Base-by-base conservation (phyloP, 1,140 invertebrate genomes). In the Heliconius melpomene region DNA sequence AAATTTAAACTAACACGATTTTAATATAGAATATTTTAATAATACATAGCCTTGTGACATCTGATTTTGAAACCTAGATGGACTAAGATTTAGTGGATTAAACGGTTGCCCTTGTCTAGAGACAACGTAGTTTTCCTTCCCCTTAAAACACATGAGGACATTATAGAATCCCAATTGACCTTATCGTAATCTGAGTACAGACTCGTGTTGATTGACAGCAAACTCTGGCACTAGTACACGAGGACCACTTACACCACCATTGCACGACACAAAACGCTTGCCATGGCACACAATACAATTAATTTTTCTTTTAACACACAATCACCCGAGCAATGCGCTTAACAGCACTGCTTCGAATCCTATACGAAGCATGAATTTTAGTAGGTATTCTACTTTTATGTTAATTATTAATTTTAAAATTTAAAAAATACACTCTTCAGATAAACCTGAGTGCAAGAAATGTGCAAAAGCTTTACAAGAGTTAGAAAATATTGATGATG, bases 401-500 rank as follows among this genome's bases (percentile, higher is more conserved):
- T 7, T 13, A 54, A 72, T 70, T 2, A 78, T 57, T 2, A 32
- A 40, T 80, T 79, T 82, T 38, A 79, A 52, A 18, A 74, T 70
- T 32, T 29, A n/a, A 3, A 36, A 77, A 57, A 74, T 74, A 23
- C 70, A 75, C 87, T 78, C 92, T 91, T 75, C 91, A 99, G 98
- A 98, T 95, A 98, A 98, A 93, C 97, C 97, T 79, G 97, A 98
- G 91, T 98, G 98, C 94, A 98, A 98, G 91, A 98, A 98, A 95
- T 98, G 98, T 89, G 96, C 97, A 40, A 98, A 98, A 94, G 98
- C 97, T 70, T 95, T 98, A 72, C 96, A 97, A 94, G 97, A 98
- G 94, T 92, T 99, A 91, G 98, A 99, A 93, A 98, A 99, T 94
- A 98, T 99, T 88, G 98, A 98, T 89, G 98, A 98, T 89, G 98